These are phyloP conservation scores for Leuciscus idus DNA, from an alignment of 2,113 vertebrate genomes.

Conservation along the genomic window DNA sequence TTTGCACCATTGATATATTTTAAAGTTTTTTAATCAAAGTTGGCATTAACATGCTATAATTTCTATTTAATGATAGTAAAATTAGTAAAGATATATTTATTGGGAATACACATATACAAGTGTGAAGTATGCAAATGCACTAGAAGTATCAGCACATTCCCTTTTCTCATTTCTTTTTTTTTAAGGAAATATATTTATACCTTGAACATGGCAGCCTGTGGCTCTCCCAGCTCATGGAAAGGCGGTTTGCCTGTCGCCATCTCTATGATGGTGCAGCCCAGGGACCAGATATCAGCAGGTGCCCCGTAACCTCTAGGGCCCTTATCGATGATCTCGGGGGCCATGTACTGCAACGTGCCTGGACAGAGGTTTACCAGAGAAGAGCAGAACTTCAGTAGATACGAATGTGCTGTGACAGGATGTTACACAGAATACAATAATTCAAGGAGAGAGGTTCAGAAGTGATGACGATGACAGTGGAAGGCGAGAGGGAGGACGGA, in stretches of 20 bases:
- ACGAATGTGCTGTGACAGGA: background rate
- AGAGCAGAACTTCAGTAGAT: background rate
- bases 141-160: no score
- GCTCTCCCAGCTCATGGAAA: constrained; percentile 96
- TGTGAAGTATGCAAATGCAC: no score
- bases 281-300: constrained; percentile 97
- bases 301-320: constrained; percentile 96
- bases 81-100: no score
- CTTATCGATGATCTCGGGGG: constrained; percentile 99
- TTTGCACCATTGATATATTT: no score
- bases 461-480: background rate
- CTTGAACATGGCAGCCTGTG: constrained; percentile 99
- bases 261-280: constrained; percentile 98
- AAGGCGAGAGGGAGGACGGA: background rate
- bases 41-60: no score
- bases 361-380: constrained; percentile 44
- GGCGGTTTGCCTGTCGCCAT: constrained; percentile 98
- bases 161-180: no score
- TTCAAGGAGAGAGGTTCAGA: background rate
- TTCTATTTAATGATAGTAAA: no score
- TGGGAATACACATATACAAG: no score
- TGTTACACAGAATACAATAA: constrained; percentile 40
- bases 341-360: constrained; percentile 99
- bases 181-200: constrained; percentile 72
- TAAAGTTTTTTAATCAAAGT: no score